phyloP scores from a whole-genome alignment of 2,888 invertebrate genomes.

The Halocaridina rubra region DNA sequence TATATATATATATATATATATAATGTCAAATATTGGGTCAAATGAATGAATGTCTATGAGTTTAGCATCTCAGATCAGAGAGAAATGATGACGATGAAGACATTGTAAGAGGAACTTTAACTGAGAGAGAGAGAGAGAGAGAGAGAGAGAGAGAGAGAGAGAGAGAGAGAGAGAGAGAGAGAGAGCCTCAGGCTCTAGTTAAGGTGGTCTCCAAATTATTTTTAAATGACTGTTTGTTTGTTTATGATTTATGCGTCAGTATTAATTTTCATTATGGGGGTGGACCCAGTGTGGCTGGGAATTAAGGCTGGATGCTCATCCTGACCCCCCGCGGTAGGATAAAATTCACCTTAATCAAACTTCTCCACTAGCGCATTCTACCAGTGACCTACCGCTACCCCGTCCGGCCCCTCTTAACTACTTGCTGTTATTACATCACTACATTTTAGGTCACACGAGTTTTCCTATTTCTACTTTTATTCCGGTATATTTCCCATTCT shows the following conservation, averaged over 20 bases:
- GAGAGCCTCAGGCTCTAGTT: too few species aligned
- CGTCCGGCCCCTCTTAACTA: not conserved
- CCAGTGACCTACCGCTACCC: too few species aligned
- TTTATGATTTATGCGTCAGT: not conserved
- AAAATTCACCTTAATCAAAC: too few species aligned
- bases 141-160: slow-evolving; percentile 14
- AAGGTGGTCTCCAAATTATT: too few species aligned
- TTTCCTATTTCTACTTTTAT: not conserved
- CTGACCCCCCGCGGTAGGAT: not conserved
- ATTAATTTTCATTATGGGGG: not conserved
- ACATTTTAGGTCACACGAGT: not conserved
- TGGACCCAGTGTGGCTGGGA: not conserved
- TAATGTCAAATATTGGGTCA: not conserved
- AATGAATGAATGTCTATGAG: not conserved
- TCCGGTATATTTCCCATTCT: not conserved
- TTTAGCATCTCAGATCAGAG: not conserved
- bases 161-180: not conserved
- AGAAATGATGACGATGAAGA: not conserved
- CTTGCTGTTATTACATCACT: not conserved
- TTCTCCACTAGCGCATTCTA: too few species aligned
- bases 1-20: not conserved
- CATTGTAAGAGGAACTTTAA: not conserved
- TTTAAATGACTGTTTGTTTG: not conserved
- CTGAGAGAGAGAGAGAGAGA: not conserved
- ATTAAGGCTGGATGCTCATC: not conserved